Base-by-base conservation (phyloP, 2,888 invertebrate species). In the Nemurella pictetii region DNA sequence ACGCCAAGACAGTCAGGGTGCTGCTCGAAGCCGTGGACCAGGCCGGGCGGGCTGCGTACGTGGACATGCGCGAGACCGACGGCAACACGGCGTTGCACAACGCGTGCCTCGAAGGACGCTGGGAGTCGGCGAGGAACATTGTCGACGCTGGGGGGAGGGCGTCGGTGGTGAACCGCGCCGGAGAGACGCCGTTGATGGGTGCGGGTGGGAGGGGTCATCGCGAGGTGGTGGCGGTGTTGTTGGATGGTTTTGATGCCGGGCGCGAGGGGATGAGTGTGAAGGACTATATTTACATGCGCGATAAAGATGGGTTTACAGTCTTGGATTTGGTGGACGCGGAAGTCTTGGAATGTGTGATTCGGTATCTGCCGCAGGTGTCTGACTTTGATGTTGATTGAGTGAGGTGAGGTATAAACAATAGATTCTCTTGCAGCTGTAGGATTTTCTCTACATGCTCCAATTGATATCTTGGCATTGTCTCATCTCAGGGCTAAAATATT, bases 221-320 rank as follows among this genome's bases (percentile, higher is more conserved):
- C 20, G 55, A 55, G 9, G 20, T 55, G 9, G 55, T 55, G 9
- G 1, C 5, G 9, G 20, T 20, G 55, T 20, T 55, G 12, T 55
- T 55, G 55, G 55, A 55, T 55, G 55, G 12, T 20, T 55, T 55
- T 55, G 20, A 25, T 7, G 35, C 35, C 28, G 78, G 27, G 75
- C 29, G 36, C 12, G 28, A 84, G 9, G 55, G 55, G 15, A 55
- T 55, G 3, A 55, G 55, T 20, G 20, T 20, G 20, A 55, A 55
- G 55, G 55, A 55, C 20, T 55, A 55, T 20, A 75, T 84, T 32
- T 32, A 84, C 15, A 55, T 78, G 20, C 20, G 36, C 30, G 75
- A 84, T 25, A 78, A 75, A 30, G 73, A 80, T 30, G 84, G 80
- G 15, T 32, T 35, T 20, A 84, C 84, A 0, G 77, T 55, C 20